Conservation (phyloP, 1,140 invertebrate species). For the Popillia japonica region DNA sequence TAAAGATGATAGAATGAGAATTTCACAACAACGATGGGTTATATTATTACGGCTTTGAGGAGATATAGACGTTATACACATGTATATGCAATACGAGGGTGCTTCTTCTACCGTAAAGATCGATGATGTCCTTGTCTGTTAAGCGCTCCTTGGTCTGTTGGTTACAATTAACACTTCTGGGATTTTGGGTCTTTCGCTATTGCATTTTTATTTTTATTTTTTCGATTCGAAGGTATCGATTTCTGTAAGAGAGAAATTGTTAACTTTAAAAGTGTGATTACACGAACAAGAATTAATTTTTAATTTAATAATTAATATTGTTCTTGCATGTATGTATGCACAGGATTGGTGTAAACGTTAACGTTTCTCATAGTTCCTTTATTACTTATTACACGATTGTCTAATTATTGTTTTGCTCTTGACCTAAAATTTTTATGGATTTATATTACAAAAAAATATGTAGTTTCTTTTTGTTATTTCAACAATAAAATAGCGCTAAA, state of each 20-base stretch:
- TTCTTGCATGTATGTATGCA: no score
- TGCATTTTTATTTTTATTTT: no score
- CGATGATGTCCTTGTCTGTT: conserved; percentile 42
- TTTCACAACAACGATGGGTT: not conserved
- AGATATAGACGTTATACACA: not conserved
- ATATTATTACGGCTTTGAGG: conserved; percentile 30
- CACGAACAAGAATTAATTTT: no score
- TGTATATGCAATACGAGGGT: conserved; percentile 35
- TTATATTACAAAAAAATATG: not conserved
- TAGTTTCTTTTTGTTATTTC: not conserved
- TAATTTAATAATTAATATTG: no score
- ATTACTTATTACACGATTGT: not conserved
- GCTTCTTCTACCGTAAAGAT: conserved; percentile 44
- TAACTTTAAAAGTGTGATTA: no score
- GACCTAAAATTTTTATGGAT: conserved; percentile 30
- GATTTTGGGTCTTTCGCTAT: conserved; percentile 28
- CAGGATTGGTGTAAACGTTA: no score
- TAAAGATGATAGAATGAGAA: conserved; percentile 22
- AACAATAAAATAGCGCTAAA: not conserved
- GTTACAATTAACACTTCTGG: conserved; percentile 39
- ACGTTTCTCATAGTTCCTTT: not conserved
- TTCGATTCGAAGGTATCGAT: no score
- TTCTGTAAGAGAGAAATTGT: no score
- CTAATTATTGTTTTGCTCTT: conserved; percentile 9
- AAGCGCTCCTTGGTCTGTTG: conserved; percentile 40